Evolutionary conservation across 2,888 invertebrate genomes (phyloP).

Genomic region (Ptychoptera albimana): DNA sequence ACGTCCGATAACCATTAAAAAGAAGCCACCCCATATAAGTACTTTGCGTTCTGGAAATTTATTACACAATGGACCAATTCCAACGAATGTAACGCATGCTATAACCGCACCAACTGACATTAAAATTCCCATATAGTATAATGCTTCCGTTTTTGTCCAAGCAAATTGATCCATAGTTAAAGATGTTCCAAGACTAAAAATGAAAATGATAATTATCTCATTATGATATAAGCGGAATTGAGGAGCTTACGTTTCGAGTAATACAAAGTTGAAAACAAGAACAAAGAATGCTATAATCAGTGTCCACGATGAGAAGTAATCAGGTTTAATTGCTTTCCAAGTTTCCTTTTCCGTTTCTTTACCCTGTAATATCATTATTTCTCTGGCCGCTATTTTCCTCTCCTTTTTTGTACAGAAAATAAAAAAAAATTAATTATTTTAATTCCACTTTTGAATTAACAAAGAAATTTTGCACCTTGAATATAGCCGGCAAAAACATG

Average conservation of each 20-base stretch:
- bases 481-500: conserved; percentile 57
- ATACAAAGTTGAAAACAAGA: conserved; percentile 73
- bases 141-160: conserved; percentile 60
- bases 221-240: neutral
- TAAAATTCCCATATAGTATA: conserved; percentile 67
- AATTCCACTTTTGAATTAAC: no score
- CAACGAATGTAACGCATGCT: conserved; percentile 54
- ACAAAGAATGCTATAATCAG: conserved; percentile 68
- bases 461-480: conserved; percentile 36
- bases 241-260: conserved; percentile 56
- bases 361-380: conserved; percentile 61
- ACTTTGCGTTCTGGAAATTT: conserved; percentile 57
- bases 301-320: conserved; percentile 61
- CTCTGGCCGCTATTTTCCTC: conserved; percentile 57
- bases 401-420: conserved; percentile 27
- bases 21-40: conserved; percentile 71
- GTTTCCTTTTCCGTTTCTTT: conserved; percentile 57
- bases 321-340: conserved; percentile 52
- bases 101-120: conserved; percentile 69
- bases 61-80: conserved; percentile 54
- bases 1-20: conserved; percentile 60
- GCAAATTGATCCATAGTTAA: conserved; percentile 82
- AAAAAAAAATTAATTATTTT: neutral
- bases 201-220: neutral
- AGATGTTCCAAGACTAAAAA: conserved; percentile 51